Conservation (phyloP, 2,888 invertebrate genomes). For the Leptopilina myrica region DNA sequence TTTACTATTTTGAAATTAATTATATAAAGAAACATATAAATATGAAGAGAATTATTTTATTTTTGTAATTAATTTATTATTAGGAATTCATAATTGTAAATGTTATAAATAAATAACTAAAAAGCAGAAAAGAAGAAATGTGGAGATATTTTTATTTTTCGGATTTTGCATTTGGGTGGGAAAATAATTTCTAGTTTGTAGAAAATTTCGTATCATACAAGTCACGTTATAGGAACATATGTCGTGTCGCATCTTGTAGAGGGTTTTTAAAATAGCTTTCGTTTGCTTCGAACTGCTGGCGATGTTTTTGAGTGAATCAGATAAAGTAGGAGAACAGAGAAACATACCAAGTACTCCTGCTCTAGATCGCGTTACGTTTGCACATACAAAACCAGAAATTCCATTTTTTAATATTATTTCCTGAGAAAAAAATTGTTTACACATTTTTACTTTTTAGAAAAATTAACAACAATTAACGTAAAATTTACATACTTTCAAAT, state of each 20-base stretch:
- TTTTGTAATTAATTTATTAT: too few species aligned
- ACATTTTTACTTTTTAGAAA: too few species aligned
- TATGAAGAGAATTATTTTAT: too few species aligned
- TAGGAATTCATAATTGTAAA: too few species aligned
- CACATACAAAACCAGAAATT: not conserved
- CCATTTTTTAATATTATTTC: not conserved
- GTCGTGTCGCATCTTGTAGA: constrained; percentile 20
- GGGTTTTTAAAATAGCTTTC: constrained; percentile 18
- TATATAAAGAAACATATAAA: too few species aligned
- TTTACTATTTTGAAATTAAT: too few species aligned
- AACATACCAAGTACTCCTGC: constrained; percentile 17
- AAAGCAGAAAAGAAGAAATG: too few species aligned
- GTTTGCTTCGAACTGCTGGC: constrained; percentile 21
- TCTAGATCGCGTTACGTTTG: constrained; percentile 12
- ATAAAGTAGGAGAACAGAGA: constrained; percentile 21
- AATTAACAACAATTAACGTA: too few species aligned
- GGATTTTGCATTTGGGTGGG: not conserved
- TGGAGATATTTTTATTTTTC: not conserved
- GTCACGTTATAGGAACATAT: constrained; percentile 27
- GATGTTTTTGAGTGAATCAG: constrained; percentile 30
- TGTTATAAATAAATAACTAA: too few species aligned
- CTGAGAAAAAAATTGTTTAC: too few species aligned
- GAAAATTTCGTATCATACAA: not conserved
- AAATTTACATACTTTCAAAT: too few species aligned
- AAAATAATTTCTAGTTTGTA: not conserved